phyloP scores from a whole-genome alignment of 2,113 vertebrate genomes.

The Pterocles gutturalis region DNA sequence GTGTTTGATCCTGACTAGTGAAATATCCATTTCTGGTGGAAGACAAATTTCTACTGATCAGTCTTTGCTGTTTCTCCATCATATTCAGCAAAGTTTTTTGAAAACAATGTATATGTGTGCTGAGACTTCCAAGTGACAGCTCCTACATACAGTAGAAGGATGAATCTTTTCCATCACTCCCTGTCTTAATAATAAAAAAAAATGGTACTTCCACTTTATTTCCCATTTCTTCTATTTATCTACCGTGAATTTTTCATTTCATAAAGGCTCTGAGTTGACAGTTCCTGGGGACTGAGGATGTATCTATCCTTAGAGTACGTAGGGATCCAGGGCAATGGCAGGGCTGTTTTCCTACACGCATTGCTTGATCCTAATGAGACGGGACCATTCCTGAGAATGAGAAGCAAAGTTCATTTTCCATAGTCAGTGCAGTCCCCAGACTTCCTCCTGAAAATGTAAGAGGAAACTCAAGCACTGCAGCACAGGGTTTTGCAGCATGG shows the following conservation, averaged over 20 bases:
- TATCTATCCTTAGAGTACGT: background rate
- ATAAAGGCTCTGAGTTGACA: constrained; percentile 17
- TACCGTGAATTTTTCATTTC: constrained; percentile 20
- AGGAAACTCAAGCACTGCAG: background rate
- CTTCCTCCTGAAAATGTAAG: background rate
- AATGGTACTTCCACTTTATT: background rate
- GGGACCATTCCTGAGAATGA: background rate
- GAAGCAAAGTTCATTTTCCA: background rate
- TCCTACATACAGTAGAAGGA: background rate
- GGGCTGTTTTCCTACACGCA: background rate
- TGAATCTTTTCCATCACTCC: background rate
- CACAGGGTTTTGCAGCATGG: background rate
- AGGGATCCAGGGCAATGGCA: background rate
- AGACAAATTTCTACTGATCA: background rate
- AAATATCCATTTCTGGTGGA: background rate
- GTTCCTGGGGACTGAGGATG: background rate
- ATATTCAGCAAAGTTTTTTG: background rate
- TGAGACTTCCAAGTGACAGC: background rate
- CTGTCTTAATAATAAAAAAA: background rate
- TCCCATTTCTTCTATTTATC: constrained; percentile 9
- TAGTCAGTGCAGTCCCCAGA: background rate
- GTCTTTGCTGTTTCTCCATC: background rate
- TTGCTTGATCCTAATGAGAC: constrained; percentile 13
- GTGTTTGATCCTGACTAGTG: background rate
- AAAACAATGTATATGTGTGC: background rate